Base-by-base conservation (phyloP, 1,140 invertebrate genomes). In the Oryctes rhinoceros region DNA sequence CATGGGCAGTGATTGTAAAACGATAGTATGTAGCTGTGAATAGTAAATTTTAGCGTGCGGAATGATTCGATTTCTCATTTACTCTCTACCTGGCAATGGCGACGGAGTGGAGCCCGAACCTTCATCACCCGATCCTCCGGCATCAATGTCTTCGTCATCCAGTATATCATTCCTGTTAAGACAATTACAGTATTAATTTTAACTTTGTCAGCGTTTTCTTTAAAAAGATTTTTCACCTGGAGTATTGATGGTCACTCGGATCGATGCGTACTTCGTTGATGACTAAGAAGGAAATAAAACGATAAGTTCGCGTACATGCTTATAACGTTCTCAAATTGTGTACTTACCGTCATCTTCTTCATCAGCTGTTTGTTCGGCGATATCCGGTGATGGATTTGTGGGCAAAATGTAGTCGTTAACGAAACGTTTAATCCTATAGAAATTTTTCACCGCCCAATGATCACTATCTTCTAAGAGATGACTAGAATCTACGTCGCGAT, bases 1-100 rank as follows among this genome's bases (percentile, higher is more conserved):
- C 85, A 75, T 83, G 82, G 7, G 90, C 84, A 9, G 86, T 88
- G 35, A 91, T 83, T 11, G 84, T 87, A 20, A 89, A 85, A 75
- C 90, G 87, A 84, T 88, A 87, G 71, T 86, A 86, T 44, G 78
- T 44, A 49, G 24, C 67, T 59, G n/a, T 35, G 11, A 71, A 20
- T 13, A 18, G 53, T 13, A 71, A 35, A 30, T 30, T 30, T 30
- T 2, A 30, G 24, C 24, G 0, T 30, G 24, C 24, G 24, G 24
- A 2, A 30, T 30, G 2, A 30, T 30, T 30, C 24, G 24, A 30
- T 30, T 30, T 30, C 24, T 30, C 24, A 30, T 1, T 30, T 30
- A 2, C 24, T 30, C 0, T 30, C 18, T 59, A 59, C 13, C 15
- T 18, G 18, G 13, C 7, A 7, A 74, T 4, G 71, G 13, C 47